phyloP scores from a whole-genome alignment of 2,888 invertebrate species.

The Beris chalybata region DNA sequence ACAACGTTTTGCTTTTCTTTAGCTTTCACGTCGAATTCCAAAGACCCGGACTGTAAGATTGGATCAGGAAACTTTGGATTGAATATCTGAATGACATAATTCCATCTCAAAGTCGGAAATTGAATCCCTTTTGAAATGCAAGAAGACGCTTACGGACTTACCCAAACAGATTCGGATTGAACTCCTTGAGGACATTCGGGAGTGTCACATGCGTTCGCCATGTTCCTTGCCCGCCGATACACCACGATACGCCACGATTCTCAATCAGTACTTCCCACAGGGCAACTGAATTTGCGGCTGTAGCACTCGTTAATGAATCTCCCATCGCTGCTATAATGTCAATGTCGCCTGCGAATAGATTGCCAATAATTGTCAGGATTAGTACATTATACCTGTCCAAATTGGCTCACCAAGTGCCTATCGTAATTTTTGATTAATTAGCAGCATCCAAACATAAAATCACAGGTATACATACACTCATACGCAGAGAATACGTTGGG shows the following conservation, averaged over 20 bases:
- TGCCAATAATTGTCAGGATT: conserved; percentile 1
- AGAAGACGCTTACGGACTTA: conserved; percentile 43
- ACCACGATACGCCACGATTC: conserved; percentile 58
- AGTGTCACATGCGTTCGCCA: conserved; percentile 60
- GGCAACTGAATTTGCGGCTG: conserved; percentile 58
- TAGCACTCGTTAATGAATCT: conserved; percentile 63
- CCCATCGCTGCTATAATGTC: conserved; percentile 64
- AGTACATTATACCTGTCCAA: neutral
- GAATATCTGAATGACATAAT: conserved; percentile 39
- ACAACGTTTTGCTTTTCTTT: no score
- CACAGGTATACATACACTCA: no score
- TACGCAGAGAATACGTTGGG: no score
- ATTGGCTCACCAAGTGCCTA: conserved; percentile 4
- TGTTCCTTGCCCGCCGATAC: conserved; percentile 58
- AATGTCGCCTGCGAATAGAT: conserved; percentile 58
- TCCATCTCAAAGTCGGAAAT: conserved; percentile 43
- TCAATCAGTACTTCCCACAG: conserved; percentile 57
- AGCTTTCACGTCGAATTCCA: no score
- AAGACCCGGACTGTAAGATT: no score
- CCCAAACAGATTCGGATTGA: conserved; percentile 66
- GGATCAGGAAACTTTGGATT: conserved; percentile 40
- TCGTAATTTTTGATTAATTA: conserved; percentile 36
- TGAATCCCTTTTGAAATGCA: no score
- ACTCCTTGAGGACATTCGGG: conserved; percentile 65
- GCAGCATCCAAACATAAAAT: neutral